Evolutionary conservation across 2,888 invertebrate genomes (phyloP), one percentile per base, ranked within the genome.

Genomic region (Andrena bucephala): DNA sequence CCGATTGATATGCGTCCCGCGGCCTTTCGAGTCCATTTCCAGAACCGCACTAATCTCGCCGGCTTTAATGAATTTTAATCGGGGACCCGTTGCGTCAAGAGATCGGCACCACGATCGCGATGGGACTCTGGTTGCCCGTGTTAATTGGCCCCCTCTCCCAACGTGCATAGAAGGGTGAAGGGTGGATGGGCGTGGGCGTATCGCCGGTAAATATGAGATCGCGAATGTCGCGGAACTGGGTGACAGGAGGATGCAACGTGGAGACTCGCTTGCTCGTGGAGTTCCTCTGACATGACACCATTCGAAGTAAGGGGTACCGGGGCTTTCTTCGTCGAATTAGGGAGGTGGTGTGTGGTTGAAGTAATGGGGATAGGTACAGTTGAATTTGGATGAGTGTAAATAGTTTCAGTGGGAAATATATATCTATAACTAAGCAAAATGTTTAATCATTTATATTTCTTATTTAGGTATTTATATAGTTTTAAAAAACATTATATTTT

Each of bases 1-100:
- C 81, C 92, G 91, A 93, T 93, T 93, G 93, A 93, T 93, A 93
- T 92, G 93, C 93, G 91, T 90, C 90, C 87, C 89, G 87, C 90
- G 85, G 86, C 83, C 88, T 90, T 89, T 88, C 85, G 89, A 90
- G 89, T 90, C 90, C 91, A 92, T 92, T 92, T 93, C 89, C 93
- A 92, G 90, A 91, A 91, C 87, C 87, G 88, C 89, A 83, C 91
- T 90, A 90, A 92, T 92, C 91, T 89, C 87, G 85, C 74, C 73
- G 82, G 83, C 87, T 87, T 91, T 90, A 92, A 93, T 93, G 92
- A 92, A 92, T 92, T 93, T 93, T 90, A 91, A 92, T 91, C 89
- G 87, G 75, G 77, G 54, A 27, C 65, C 67, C 74, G 75, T 78
- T 80, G 74, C 86, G 81, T 81, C 90, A 76, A 78, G 79, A 77